Evolutionary conservation across 1,140 invertebrate genomes (phyloP).

Genomic region (Chionoecetes opilio): DNA sequence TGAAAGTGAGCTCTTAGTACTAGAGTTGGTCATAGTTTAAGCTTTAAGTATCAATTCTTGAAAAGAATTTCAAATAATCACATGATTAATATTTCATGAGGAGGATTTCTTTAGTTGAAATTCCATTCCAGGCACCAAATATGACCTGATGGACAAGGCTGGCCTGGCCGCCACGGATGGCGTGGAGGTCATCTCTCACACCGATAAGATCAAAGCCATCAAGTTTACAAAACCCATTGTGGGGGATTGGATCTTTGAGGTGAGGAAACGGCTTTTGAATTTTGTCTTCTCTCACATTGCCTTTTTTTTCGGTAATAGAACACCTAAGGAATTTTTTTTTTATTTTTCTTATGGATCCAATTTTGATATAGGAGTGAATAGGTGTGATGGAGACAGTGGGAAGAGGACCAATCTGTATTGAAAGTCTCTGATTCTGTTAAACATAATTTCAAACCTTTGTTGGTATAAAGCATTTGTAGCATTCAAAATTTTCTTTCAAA

Average conservation of each 20-base stretch:
- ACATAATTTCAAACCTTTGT: too few relatives aligned
- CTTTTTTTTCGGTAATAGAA: not conserved
- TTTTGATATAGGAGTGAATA: too few relatives aligned
- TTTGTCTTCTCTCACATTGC: not conserved
- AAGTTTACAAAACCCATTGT: not conserved
- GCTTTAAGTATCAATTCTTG: not conserved
- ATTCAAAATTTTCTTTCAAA: too few relatives aligned
- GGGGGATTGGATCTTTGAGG: conserved; percentile 45
- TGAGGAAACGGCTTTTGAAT: not conserved
- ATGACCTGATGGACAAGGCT: conserved; percentile 32
- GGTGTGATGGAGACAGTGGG: too few relatives aligned
- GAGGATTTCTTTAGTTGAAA: not conserved
- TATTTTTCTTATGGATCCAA: not conserved
- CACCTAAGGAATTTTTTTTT: not conserved
- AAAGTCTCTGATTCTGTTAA: too few relatives aligned
- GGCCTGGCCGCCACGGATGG: not conserved
- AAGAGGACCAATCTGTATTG: too few relatives aligned
- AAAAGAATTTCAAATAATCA: too few relatives aligned
- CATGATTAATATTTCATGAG: not conserved
- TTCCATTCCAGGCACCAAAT: not conserved
- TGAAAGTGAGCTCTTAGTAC: too few relatives aligned
- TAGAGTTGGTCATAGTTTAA: too few relatives aligned
- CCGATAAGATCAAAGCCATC: conserved; percentile 16
- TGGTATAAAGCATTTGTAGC: too few relatives aligned
- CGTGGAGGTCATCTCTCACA: conserved; percentile 39